Evolutionary conservation across 1,140 invertebrate genomes (phyloP).

Genomic region (Drosophila ohnishii): DNA sequence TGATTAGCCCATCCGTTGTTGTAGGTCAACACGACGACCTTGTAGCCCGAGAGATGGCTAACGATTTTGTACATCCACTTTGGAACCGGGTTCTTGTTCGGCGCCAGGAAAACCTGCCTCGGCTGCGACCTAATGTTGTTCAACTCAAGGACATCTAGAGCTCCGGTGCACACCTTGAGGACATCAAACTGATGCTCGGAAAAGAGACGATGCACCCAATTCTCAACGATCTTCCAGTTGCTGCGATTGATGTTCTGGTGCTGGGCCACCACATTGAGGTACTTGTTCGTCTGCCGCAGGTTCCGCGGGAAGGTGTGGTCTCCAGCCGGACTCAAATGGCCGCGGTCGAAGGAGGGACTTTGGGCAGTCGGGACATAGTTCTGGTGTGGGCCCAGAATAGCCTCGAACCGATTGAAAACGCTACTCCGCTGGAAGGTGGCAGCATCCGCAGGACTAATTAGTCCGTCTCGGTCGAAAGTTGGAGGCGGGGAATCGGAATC

Average conservation of each 20-base stretch:
- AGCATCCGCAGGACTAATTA: background rate
- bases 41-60: background rate
- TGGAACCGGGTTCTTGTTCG: background rate
- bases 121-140: background rate
- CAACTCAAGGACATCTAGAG: constrained; percentile 2
- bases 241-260: constrained; percentile 7
- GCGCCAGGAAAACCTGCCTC: background rate
- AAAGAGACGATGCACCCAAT: constrained; percentile 1
- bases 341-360: constrained; percentile 3
- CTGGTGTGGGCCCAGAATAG: background rate
- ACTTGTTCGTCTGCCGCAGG: constrained; percentile 5
- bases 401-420: background rate
- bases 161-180: constrained; percentile 5
- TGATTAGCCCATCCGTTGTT: background rate
- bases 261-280: constrained; percentile 12
- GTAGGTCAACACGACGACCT: background rate
- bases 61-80: constrained; percentile 7
- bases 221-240: constrained; percentile 14
- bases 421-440: constrained; percentile 1
- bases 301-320: background rate
- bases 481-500: background rate
- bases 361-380: background rate
- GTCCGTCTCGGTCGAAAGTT: background rate
- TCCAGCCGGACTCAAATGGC: constrained; percentile 2
- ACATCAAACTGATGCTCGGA: background rate